A percentile compares a stretch with the other conserved stretches of the same genome.
Conservation (phyloP, 2,113 vertebrate species). For the Dipodomys ordii region DNA sequence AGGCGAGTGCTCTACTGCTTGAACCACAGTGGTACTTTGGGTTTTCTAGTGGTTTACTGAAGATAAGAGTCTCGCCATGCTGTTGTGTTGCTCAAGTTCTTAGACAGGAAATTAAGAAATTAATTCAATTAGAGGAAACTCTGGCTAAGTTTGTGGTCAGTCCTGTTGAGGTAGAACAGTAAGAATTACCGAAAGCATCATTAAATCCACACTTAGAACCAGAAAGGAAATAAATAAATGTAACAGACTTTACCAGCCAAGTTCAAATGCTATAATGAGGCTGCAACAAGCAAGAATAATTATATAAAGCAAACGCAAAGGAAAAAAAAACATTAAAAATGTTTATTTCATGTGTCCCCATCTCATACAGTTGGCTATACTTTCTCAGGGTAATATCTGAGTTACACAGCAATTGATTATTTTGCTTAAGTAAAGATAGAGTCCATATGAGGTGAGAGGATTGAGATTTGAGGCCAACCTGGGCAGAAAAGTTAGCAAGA, state of each 20-base stretch:
- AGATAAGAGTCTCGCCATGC: not conserved
- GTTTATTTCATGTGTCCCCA: not conserved
- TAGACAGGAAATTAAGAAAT: not conserved
- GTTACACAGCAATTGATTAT: not conserved
- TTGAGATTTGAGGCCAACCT: too few species aligned
- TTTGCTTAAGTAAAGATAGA: not conserved
- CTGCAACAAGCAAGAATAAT: not conserved
- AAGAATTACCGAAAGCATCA: slow-evolving; percentile 1
- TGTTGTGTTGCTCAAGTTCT: slow-evolving; percentile 2
- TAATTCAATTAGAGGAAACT: slow-evolving; percentile 33
- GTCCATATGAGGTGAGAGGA: too few species aligned
- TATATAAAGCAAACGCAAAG: not conserved
- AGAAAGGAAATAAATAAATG: not conserved
- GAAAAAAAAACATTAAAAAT: not conserved
- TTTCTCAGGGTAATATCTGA: not conserved
- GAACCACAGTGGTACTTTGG: too few species aligned
- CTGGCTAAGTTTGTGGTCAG: slow-evolving; percentile 28
- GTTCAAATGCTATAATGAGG: not conserved
- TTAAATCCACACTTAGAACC: slow-evolving; percentile 14
- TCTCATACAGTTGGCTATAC: not conserved
- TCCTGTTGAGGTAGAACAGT: not conserved
- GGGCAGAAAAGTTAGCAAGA: too few species aligned
- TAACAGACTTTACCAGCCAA: not conserved
- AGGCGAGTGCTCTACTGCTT: too few species aligned
- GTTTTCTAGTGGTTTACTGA: too few species aligned